Evolutionary conservation across 2,888 invertebrate genomes (phyloP).

Genomic region (Trachelus troglodyta): DNA sequence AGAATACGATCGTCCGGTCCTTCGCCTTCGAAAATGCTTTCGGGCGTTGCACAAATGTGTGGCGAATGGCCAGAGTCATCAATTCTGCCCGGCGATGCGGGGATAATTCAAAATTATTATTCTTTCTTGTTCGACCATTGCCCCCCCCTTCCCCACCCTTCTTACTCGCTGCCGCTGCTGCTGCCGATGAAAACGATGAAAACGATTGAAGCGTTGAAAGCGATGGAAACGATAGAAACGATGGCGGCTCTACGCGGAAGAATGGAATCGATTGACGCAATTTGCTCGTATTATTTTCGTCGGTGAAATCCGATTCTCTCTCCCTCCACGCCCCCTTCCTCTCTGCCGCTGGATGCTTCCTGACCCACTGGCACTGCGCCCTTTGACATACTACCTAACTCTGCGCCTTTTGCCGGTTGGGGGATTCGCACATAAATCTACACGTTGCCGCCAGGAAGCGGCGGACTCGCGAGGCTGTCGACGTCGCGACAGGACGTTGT

Average conservation of each 20-base stretch:
- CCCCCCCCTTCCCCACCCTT: neutral
- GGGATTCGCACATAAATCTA: neutral
- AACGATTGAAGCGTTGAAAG: neutral
- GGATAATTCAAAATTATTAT: slow-evolving; percentile 55
- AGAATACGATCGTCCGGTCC: neutral
- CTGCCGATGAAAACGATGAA: neutral
- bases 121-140: slow-evolving; percentile 31
- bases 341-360: neutral
- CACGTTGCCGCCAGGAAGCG: neutral
- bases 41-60: slow-evolving; percentile 28
- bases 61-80: slow-evolving; percentile 45
- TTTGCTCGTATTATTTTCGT: slow-evolving; percentile 9
- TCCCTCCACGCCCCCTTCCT: slow-evolving; percentile 15
- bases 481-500: neutral
- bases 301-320: neutral
- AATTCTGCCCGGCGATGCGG: slow-evolving; percentile 49
- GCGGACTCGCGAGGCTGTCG: neutral
- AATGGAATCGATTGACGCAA: slow-evolving; percentile 41
- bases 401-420: neutral
- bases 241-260: slow-evolving; percentile 6
- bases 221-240: neutral
- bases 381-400: neutral
- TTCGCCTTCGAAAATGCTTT: slow-evolving; percentile 25
- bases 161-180: neutral
- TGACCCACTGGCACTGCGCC: neutral